phyloP scores from a whole-genome alignment of 2,113 vertebrate genomes.

The Burhinus bistriatus region DNA sequence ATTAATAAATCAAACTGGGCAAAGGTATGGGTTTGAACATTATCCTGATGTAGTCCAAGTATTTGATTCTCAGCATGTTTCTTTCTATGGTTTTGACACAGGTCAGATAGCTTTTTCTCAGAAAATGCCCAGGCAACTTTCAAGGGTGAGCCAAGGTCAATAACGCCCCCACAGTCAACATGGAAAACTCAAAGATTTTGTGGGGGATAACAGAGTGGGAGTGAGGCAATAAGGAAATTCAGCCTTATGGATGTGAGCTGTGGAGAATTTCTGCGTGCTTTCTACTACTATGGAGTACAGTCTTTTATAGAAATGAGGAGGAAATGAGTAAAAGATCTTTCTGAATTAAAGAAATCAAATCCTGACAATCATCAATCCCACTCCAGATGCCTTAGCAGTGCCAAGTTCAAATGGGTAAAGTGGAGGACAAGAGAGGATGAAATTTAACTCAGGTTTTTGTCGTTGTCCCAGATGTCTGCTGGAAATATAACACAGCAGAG shows the following conservation, averaged over 20 bases:
- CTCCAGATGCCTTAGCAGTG: accelerated
- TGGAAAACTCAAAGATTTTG: neutral
- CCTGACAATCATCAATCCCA: neutral
- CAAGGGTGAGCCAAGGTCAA: neutral
- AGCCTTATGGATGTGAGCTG: neutral
- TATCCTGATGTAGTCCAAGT: neutral
- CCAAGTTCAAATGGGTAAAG: neutral
- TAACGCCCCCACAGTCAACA: neutral
- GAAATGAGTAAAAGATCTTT: neutral
- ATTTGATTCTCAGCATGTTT: neutral
- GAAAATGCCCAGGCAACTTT: neutral
- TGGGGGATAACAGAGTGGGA: accelerated
- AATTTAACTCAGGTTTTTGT: neutral
- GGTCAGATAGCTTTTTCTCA: neutral
- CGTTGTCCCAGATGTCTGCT: too few species aligned
- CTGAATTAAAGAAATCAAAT: neutral
- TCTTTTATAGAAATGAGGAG: neutral
- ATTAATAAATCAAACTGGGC: neutral
- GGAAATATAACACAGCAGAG: too few species aligned
- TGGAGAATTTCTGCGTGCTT: neutral
- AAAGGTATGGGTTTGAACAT: neutral
- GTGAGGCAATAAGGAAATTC: neutral
- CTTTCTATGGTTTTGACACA: neutral
- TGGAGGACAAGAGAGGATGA: neutral
- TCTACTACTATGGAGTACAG: neutral